Percentiles rank a stretch among this genome's conserved stretches.
These are phyloP conservation scores for Tachypleus tridentatus DNA, from an alignment of 1,140 invertebrate species.

Conservation along the genomic window DNA sequence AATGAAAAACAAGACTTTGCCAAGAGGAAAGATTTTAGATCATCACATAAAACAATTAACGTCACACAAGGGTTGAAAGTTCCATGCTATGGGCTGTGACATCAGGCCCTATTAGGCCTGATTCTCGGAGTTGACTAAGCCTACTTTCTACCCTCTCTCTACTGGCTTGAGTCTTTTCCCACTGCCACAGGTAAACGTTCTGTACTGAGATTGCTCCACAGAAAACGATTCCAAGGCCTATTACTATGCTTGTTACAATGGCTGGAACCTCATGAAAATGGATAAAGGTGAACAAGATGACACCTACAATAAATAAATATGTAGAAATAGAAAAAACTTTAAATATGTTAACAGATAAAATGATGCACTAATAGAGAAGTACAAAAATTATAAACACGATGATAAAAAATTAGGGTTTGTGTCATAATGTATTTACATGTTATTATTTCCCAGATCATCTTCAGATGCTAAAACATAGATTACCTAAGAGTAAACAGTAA, in stretches of 20 bases:
- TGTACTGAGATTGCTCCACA: conserved; percentile 86
- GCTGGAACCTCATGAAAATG: conserved; percentile 83
- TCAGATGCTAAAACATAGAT: too few relatives aligned
- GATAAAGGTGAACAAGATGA: conserved; percentile 82
- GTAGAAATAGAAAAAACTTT: too few relatives aligned
- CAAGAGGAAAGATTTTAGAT: too few relatives aligned
- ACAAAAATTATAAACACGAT: too few relatives aligned
- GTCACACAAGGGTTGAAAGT: conserved; percentile 23
- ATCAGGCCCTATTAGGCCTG: conserved; percentile 1
- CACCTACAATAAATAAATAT: conserved; percentile 47
- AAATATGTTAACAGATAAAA: too few relatives aligned
- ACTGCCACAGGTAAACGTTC: conserved; percentile 87
- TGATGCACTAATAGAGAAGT: too few relatives aligned
- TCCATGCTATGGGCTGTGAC: conserved; percentile 14
- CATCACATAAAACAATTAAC: too few relatives aligned
- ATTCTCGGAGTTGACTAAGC: conserved; percentile 18
- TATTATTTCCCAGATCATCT: too few relatives aligned
- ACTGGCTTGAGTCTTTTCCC: conserved; percentile 37
- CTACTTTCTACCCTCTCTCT: conserved; percentile 27
- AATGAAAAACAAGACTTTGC: too few relatives aligned
- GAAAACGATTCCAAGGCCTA: conserved; percentile 76
- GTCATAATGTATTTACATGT: too few relatives aligned
- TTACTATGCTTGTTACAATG: conserved; percentile 73
- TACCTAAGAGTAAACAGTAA: too few relatives aligned
- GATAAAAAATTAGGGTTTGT: too few relatives aligned